Evolutionary conservation across 2,888 invertebrate species (phyloP).

Genomic region (Drosophila prolongata): DNA sequence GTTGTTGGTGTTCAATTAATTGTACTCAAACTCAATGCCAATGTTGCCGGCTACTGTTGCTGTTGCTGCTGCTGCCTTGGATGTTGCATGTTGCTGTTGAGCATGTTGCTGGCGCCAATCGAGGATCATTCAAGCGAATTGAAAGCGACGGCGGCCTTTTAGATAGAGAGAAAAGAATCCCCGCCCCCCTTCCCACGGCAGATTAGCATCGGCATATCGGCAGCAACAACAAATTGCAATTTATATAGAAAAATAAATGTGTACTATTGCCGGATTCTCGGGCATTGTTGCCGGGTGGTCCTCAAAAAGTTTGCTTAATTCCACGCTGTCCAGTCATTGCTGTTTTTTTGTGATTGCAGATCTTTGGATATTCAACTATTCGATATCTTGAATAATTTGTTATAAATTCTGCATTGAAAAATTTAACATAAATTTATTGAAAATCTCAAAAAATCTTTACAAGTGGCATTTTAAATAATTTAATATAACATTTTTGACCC

Average conservation of each 20-base stretch:
- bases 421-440: no score
- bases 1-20: conserved; percentile 79
- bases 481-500: no score
- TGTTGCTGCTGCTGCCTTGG: conserved; percentile 18
- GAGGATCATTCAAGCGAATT: conserved; percentile 44
- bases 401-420: no score
- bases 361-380: no score
- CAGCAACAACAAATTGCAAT: conserved; percentile 40
- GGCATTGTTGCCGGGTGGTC: conserved; percentile 34
- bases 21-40: conserved; percentile 76
- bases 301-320: conserved; percentile 19
- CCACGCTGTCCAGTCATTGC: neutral
- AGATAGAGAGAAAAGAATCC: conserved; percentile 6
- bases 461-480: no score
- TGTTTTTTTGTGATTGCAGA: neutral
- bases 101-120: conserved; percentile 63
- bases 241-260: conserved; percentile 48
- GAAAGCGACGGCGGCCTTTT: conserved; percentile 39
- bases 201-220: conserved; percentile 30
- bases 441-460: no score
- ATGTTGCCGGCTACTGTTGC: conserved; percentile 55
- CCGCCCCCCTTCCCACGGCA: neutral
- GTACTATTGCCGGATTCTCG: conserved; percentile 41
- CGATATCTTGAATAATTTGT: no score
- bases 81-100: conserved; percentile 27